Base-by-base conservation (phyloP, 37 sponge, comb jelly and placozoan species). In the Spongilla lacustris region DNA sequence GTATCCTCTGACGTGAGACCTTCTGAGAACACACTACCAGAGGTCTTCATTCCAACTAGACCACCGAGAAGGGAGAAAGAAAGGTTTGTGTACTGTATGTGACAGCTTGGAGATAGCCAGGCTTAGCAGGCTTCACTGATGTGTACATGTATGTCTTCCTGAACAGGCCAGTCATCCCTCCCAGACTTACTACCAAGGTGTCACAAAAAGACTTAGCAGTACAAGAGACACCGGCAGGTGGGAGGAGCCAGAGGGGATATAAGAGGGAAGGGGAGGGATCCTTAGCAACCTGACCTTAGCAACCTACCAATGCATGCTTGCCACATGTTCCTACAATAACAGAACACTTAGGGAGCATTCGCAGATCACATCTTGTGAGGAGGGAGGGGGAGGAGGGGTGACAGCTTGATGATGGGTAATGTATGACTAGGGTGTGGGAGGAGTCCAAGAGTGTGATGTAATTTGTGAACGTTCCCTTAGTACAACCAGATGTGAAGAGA, bases 11-110 rank as follows among this genome's bases (percentile, higher is more conserved):
- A 58, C 11, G 11, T 58, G 19, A 58, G 58, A 58, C 58, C 58
- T 17, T 17, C 58, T 58, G 58, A 58, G 6, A 41, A 41, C 6
- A 6, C 41, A 13, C 14, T 58, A 14, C 19, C 19, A 58, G 58
- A 58, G 19, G 58, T 1, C 21, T 14, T 17, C 19, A 58, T 32
- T 21, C 73, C 73, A 17, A 72, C 29, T 14, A 11, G 73, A 33
- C 73, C 73, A 12, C 73, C 73, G 9, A 28, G 71, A 72, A 72
- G 73, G 73, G 29, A 72, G 29, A 72, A 30, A 58, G 58, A 58
- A 14, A 58, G 41, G 41, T 3, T 41, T 41, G 41, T 41, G 41
- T 41, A 6, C n/a, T 41, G 28, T 29, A 5, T 29, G 28, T 69
- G 26, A n/a, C n/a, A n/a, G n/a, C n/a, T n/a, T n/a, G n/a, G n/a